Evolutionary conservation across 2,888 invertebrate genomes (phyloP).

Genomic region (Byasa hedistus): DNA sequence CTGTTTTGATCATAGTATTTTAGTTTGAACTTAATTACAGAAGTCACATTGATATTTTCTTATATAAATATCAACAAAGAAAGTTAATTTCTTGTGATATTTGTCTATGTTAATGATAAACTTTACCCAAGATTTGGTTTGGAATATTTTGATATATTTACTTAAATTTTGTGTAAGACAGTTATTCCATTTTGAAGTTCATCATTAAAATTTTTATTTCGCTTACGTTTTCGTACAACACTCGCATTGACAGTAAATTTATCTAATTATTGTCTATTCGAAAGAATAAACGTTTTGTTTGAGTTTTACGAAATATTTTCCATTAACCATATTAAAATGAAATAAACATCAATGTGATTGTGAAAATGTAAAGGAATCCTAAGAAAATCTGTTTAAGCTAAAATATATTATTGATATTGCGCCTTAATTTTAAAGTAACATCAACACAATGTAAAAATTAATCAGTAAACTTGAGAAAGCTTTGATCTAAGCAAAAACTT

Average conservation of each 20-base stretch:
- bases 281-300: too few species aligned
- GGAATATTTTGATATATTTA: too few species aligned
- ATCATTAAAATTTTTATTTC: too few species aligned
- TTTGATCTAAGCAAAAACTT: slow-evolving; percentile 67
- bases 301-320: too few species aligned
- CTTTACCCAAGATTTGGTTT: too few species aligned
- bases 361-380: too few species aligned
- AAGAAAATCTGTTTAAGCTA: neutral
- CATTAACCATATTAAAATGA: too few species aligned
- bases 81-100: neutral
- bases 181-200: too few species aligned
- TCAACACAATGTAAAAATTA: slow-evolving; percentile 65
- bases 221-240: too few species aligned
- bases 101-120: neutral
- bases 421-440: slow-evolving; percentile 3
- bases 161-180: too few species aligned
- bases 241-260: neutral
- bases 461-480: slow-evolving; percentile 61
- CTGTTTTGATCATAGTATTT: neutral
- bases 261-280: neutral
- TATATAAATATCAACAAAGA: neutral
- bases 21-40: neutral
- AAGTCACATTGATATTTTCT: too few species aligned
- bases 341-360: too few species aligned
- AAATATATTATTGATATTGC: neutral